Evolutionary conservation across 2,113 vertebrate genomes (phyloP), one percentile per base, ranked within the genome.

Genomic region (Panthera leo): DNA sequence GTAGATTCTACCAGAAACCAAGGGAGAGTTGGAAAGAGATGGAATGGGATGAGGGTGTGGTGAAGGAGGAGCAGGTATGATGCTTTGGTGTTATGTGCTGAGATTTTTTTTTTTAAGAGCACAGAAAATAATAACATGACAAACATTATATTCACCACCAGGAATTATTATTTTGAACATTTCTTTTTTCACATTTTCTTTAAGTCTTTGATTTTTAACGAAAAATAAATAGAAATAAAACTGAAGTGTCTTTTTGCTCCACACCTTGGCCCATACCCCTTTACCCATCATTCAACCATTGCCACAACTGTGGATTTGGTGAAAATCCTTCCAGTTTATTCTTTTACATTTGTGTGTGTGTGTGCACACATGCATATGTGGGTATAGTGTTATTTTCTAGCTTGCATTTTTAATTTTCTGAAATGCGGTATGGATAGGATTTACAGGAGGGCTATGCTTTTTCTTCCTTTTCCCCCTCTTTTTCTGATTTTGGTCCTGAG

Each of bases 181-280:
- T 73, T 94, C 12, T 45, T 55, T 73, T 85, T 89, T 61, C 25
- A 27, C 78, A 67, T 95, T 96, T 88, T 7, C 39, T 73, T 84
- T 14, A 78, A 42, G 45, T 34, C 16, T 84, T 90, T 94, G 23
- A 87, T 68, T 88, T 95, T 87, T 84, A 34, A 76, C 9, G 11
- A 89, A 85, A 85, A 76, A 80, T 85, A 82, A 45, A 4, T 51
- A 29, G 5, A 71, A 85, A 97, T 95, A 53, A 36, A 95, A 80
- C n/a, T 92, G 16, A 80, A 67, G 4, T 63, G 31, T 27, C 27
- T 80, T 91, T 89, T 45, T 65, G 36, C 25, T 79, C 25, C 39
- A 48, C 75, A 23, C 14, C 14, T 36, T 82, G 25, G 16, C 31
- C 25, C 5, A 36, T 75, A 63, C 86, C 8, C 34, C 12, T 86